Percentiles rank a stretch among this genome's conserved stretches.
Evolutionary conservation across 2,113 vertebrate species (phyloP).

Genomic region (Panthera tigris): DNA sequence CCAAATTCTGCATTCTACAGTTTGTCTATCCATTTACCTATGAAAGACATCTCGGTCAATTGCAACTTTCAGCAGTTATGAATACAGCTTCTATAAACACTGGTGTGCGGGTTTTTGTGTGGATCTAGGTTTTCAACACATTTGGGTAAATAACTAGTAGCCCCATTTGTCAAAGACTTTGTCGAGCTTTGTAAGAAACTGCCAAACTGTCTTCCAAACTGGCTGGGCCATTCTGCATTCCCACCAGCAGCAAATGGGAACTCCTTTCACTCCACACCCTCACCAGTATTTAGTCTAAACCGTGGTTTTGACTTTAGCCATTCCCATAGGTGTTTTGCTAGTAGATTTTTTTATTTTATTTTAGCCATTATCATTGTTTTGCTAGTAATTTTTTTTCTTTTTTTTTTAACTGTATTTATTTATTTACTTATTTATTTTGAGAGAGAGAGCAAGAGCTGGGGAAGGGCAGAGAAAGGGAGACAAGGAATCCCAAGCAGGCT

Average conservation of each 20-base stretch:
- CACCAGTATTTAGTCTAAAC: background rate
- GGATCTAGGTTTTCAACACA: background rate
- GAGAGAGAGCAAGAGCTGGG: too few relatives aligned
- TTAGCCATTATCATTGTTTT: constrained; percentile 10
- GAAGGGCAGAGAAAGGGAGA: too few relatives aligned
- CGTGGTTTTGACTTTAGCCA: background rate
- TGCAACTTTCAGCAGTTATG: background rate
- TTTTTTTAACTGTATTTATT: too few relatives aligned
- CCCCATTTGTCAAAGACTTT: background rate
- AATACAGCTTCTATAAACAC: background rate
- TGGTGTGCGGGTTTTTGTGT: background rate
- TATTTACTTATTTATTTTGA: too few relatives aligned
- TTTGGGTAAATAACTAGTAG: background rate
- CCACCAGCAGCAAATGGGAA: background rate
- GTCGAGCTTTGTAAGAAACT: background rate
- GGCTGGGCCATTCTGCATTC: background rate
- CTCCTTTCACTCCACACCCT: background rate
- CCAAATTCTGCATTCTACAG: background rate
- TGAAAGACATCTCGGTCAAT: background rate
- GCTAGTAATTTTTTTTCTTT: background rate
- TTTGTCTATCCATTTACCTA: background rate
- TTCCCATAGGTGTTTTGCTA: background rate
- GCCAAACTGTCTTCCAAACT: background rate
- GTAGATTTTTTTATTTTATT: background rate
- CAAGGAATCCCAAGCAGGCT: too few relatives aligned